Evolutionary conservation across 2,797 vertebrate species (phyloP), one percentile per base, ranked within the genome.

Genomic region (Harpagifer antarcticus): DNA sequence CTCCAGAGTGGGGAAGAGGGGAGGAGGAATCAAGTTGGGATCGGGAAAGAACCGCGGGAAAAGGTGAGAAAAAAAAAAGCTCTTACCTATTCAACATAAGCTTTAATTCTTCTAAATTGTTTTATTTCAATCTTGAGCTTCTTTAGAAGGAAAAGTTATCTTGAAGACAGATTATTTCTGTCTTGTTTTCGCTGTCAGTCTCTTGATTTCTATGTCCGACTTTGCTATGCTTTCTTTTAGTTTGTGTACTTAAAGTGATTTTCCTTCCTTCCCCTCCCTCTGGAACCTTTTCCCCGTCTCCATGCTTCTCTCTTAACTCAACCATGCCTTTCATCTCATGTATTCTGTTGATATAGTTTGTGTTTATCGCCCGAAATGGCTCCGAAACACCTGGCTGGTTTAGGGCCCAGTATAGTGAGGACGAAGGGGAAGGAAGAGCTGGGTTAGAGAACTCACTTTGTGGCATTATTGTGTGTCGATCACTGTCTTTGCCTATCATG

Each of bases 1-100:
- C 77, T 86, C 54, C 17, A 78, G 86, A 89, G 76, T 84, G 80
- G 79, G 72, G 86, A 88, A 76, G 86, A 91, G 75, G 78, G 78
- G 72, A 84, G 76, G 80, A 88, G 74, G 78, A 90, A 81, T 88
- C 88, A 88, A 91, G 83, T 87, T 89, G 89, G 83, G 90, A 84
- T 83, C 79, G 42, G 76, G 68, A 80, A 72, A 70, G 68, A 89
- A 92, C 82, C 78, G 56, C 72, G 58, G 85, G 86, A 92, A 90
- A 91, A 92, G 85, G 88, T 89, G 27, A 27, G 27, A 0, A 49
- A 62, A 49, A 7, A 60, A 31, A 33, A 31, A 8, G 59, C 62
- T 74, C 58, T 71, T 58, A 87, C 68, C 83, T 72, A 33, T 77
- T 56, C 44, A 78, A 85, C 63, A 65, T 60, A 66, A 74, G 54